Evolutionary conservation across 2,888 invertebrate genomes (phyloP).

Genomic region (Apantesis nais): DNA sequence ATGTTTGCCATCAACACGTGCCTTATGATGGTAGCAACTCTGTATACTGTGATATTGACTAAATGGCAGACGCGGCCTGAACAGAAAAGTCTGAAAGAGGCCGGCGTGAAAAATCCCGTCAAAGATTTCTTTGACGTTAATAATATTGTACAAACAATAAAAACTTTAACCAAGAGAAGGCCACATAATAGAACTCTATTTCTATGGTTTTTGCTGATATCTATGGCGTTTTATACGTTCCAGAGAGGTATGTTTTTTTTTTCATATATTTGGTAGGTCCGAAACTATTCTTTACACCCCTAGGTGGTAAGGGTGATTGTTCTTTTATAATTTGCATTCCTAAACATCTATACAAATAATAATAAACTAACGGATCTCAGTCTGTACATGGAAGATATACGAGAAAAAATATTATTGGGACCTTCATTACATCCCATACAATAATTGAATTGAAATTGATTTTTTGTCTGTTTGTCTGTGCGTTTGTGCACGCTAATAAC

Average conservation of each 20-base stretch:
- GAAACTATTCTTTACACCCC: no score
- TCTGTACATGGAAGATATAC: no score
- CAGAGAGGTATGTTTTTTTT: slow-evolving; percentile 85
- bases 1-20: slow-evolving; percentile 91
- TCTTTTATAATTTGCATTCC: no score
- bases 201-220: slow-evolving; percentile 88
- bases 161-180: slow-evolving; percentile 87
- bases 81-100: slow-evolving; percentile 87
- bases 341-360: no score
- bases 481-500: no score
- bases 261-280: no score
- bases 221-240: slow-evolving; percentile 93
- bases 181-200: slow-evolving; percentile 85
- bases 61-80: slow-evolving; percentile 89
- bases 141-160: slow-evolving; percentile 87
- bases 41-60: slow-evolving; percentile 87
- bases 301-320: no score
- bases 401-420: no score
- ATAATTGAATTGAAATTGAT: no score
- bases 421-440: no score
- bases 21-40: slow-evolving; percentile 86
- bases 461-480: no score
- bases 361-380: no score
- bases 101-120: slow-evolving; percentile 85
- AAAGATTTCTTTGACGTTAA: slow-evolving; percentile 90